Evolutionary conservation across 2,888 invertebrate genomes (phyloP).

Genomic region (Campoplex capitator): DNA sequence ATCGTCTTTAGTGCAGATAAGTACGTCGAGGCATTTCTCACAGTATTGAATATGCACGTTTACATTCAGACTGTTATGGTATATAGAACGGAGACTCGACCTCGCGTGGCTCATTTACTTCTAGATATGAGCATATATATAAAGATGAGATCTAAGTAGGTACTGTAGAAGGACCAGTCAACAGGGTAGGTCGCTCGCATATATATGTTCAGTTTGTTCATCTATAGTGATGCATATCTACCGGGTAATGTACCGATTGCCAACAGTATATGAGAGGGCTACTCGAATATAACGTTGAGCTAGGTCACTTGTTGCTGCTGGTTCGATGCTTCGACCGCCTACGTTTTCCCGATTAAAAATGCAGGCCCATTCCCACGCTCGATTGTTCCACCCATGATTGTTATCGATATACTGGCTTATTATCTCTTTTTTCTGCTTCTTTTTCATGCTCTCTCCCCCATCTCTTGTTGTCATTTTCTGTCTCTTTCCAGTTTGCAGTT

Average conservation of each 20-base stretch:
- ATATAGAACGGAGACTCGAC: constrained; percentile 29
- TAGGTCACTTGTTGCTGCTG: constrained; percentile 74
- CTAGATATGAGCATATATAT: constrained; percentile 2
- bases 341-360: constrained; percentile 71
- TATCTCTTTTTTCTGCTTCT: constrained; percentile 13
- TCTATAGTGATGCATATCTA: constrained; percentile 54
- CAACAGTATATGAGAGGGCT: constrained; percentile 36
- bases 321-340: constrained; percentile 47
- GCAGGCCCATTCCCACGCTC: constrained; percentile 72
- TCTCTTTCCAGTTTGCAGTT: neutral
- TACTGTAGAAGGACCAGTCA: constrained; percentile 45
- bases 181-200: constrained; percentile 48
- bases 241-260: constrained; percentile 17
- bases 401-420: constrained; percentile 65
- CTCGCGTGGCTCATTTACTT: constrained; percentile 15
- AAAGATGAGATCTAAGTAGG: constrained; percentile 53
- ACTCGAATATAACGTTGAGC: constrained; percentile 70
- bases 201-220: constrained; percentile 32
- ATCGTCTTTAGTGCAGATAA: constrained; percentile 47
- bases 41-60: constrained; percentile 41
- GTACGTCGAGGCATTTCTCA: constrained; percentile 42
- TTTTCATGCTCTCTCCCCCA: neutral
- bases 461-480: neutral
- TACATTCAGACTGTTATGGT: neutral
- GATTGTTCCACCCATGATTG: constrained; percentile 70